Evolutionary conservation across 2,113 vertebrate genomes (phyloP), one percentile per base, ranked within the genome.

Genomic region (Thymallus thymallus): DNA sequence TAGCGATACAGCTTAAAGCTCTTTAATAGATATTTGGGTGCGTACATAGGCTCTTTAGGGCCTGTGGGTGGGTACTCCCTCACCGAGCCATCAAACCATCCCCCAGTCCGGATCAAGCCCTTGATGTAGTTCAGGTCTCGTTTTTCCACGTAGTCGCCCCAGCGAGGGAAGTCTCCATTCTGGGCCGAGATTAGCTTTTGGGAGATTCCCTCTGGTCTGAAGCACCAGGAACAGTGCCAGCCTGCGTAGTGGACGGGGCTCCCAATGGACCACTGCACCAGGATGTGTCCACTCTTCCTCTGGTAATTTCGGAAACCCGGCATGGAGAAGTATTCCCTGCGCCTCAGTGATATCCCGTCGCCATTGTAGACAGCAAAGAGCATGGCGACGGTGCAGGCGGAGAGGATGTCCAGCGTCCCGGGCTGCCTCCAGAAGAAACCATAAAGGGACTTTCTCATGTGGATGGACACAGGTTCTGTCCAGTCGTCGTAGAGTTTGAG

Each of bases 151-250:
- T 94, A 96, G 85, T 96, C 95, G 0, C 95, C 95, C 95, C 95
- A 96, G 73, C 95, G 94, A 12, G 95, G 95, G 63, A 96, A 96
- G 84, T 96, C 95, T 5, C 95, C 95, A 0, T 96, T 96, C 90
- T 96, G 95, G 24, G 95, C 95, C 0, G 95, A 95, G 69, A 96
- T 84, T 26, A 96, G 91, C 87, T 96, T 96, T 82, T 92, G 93
- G 83, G 94, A 92, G 86, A 96, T 95, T 14, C 95, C 95, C 76
- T 96, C 93, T 0, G 94, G 95, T 18, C 88, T 92, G 80, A 96
- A 96, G 78, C 95, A 96, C 95, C 95, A 96, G 51, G 95, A 96
- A 73, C 95, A 96, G 84, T 96, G 95, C 95, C 95, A 96, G 75
- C 95, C 95, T 3, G 95, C 94, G 32, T 95, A 95, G 84, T 96